Evolutionary conservation across 2,888 invertebrate genomes (phyloP).

Genomic region (Thereva nobilitata): DNA sequence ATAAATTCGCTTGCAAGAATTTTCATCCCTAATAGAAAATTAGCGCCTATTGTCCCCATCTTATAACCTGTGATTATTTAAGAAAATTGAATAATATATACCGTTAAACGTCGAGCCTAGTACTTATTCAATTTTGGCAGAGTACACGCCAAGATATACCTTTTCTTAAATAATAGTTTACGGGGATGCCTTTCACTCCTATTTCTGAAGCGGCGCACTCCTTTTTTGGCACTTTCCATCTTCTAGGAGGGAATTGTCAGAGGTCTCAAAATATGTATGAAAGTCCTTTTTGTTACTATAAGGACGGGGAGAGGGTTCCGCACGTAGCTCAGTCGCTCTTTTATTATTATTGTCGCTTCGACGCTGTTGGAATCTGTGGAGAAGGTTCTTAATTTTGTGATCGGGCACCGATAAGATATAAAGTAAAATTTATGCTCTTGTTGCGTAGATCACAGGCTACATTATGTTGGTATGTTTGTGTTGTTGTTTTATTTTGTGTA

Average conservation of each 20-base stretch:
- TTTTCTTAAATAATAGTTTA: slow-evolving; percentile 10
- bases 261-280: too few relatives aligned
- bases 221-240: too few relatives aligned
- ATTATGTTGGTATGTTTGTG: slow-evolving; percentile 36
- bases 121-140: slow-evolving; percentile 36
- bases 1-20: neutral
- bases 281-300: neutral
- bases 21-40: slow-evolving; percentile 2
- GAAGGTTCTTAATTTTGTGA: slow-evolving; percentile 36
- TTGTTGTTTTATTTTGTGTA: slow-evolving; percentile 37
- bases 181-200: slow-evolving; percentile 13
- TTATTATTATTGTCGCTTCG: slow-evolving; percentile 17
- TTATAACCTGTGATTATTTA: slow-evolving; percentile 33
- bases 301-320: neutral
- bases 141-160: slow-evolving; percentile 18
- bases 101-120: slow-evolving; percentile 1
- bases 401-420: slow-evolving; percentile 35
- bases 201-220: too few relatives aligned
- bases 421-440: slow-evolving; percentile 10
- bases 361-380: neutral
- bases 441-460: slow-evolving; percentile 15
- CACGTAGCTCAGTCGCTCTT: slow-evolving; percentile 8
- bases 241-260: too few relatives aligned
- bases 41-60: slow-evolving; percentile 9
- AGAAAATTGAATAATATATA: slow-evolving; percentile 17